Evolutionary conservation across 2,797 vertebrate genomes (phyloP), one percentile per base, ranked within the genome.

Genomic region (Rhincodon typus): DNA sequence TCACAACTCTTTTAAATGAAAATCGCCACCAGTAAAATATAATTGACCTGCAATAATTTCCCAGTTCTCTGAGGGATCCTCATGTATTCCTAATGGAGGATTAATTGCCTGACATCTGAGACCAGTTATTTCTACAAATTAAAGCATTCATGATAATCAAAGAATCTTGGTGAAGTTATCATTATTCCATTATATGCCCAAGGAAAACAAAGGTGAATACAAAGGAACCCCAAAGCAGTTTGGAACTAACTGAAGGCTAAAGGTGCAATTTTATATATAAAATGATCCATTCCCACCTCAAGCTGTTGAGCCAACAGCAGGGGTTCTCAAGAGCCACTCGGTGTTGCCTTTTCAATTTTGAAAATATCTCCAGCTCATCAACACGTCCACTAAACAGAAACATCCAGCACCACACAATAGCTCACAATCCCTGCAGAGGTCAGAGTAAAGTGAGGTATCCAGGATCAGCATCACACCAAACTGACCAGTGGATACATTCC

Each of bases 161-260:
- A 91, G 57, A 23, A 91, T 67, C 66, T n/a, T 0, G 30, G 0
- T 38, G 62, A 96, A 94, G 67, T 27, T 96, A 70, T 87, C 95
- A 42, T 42, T n/a, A 42, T 72, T 70, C 42, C 34, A 74, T 66
- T 74, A 46, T 23, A 88, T n/a, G 25, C 53, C 69, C 57, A 74
- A 38, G 74, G 50, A 95, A 96, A 84, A 67, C 77, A 74, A 66
- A 88, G n/a, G 46, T 25, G 21, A 93, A 66, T 62, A 91, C 57
- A 66, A 66, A 66, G n/a, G 25, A 23, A 69, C 66, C n/a, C n/a
- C 19, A 84, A 96, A 82, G 86, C 88, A 94, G 57, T 82, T 90
- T 95, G 82, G 94, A 96, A 96, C 96, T 95, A 97, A 96, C 96
- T 96, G 97, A 98, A 97, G 97, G 97, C 97, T 97, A 96, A 97